Percentiles rank a stretch among this genome's conserved stretches.
These are phyloP conservation scores for Myotis planiceps DNA, from an alignment of 2,797 vertebrate species.

Conservation along the genomic window DNA sequence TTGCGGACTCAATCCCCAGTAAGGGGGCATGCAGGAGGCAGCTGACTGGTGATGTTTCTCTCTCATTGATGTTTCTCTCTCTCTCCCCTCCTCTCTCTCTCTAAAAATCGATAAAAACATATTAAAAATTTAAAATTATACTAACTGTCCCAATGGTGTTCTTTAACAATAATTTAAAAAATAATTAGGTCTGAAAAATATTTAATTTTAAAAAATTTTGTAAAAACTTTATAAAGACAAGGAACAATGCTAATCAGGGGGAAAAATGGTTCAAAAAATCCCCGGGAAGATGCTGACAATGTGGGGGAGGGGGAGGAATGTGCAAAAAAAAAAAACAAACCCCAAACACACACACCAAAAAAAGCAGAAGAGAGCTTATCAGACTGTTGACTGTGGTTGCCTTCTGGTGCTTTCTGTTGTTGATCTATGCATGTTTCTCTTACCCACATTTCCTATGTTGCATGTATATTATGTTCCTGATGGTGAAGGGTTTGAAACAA, in stretches of 20 bases:
- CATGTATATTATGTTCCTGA: neutral
- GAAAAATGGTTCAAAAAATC: neutral
- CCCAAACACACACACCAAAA: no score
- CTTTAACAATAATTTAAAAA: neutral
- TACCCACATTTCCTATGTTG: neutral
- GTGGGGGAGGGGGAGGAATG: neutral
- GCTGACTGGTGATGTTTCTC: no score
- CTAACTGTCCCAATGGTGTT: neutral
- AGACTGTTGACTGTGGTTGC: rapidly evolving
- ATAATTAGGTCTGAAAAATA: neutral
- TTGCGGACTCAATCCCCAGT: no score
- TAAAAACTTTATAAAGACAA: neutral
- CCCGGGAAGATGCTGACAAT: neutral
- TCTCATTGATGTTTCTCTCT: no score
- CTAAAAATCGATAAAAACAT: no score
- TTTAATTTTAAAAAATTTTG: neutral
- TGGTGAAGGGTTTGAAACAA: neutral
- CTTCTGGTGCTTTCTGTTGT: neutral
- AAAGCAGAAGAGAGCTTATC: no score
- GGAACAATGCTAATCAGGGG: neutral
- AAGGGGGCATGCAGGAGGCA: no score
- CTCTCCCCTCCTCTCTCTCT: no score
- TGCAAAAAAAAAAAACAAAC: no score
- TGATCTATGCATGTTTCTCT: neutral
- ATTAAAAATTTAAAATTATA: neutral